phyloP scores from a whole-genome alignment of 2,888 invertebrate genomes.

The Arge pagana region DNA sequence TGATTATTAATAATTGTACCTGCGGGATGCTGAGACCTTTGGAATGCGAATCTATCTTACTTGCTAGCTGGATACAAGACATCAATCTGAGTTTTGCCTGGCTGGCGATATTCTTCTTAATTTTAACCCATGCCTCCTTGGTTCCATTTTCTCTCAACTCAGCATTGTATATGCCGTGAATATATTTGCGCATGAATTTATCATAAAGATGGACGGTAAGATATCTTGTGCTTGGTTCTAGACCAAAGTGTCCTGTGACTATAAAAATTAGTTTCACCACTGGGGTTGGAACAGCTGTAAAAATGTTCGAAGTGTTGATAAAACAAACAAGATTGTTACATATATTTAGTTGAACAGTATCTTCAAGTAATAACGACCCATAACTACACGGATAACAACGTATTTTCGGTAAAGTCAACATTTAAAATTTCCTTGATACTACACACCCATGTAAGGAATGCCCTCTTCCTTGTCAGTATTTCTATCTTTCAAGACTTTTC shows the following conservation, averaged over 20 bases:
- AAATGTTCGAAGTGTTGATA: background rate
- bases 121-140: slow-evolving; percentile 31
- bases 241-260: slow-evolving; percentile 39
- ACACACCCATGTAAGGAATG: slow-evolving; percentile 44
- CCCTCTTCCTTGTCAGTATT: slow-evolving; percentile 38
- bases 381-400: background rate
- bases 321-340: background rate
- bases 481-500: slow-evolving; percentile 30
- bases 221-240: slow-evolving; percentile 43
- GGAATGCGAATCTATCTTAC: slow-evolving; percentile 47
- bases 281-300: slow-evolving; percentile 40
- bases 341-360: slow-evolving; percentile 15
- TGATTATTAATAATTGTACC: no score
- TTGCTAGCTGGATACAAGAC: slow-evolving; percentile 50
- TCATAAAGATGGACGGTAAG: slow-evolving; percentile 49
- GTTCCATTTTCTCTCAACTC: slow-evolving; percentile 5
- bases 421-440: background rate
- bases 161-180: slow-evolving; percentile 36
- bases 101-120: slow-evolving; percentile 33
- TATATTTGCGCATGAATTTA: slow-evolving; percentile 43
- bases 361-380: background rate
- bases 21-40: slow-evolving; percentile 37
- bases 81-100: slow-evolving; percentile 43
- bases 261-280: slow-evolving; percentile 41
- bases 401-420: background rate